Conservation (phyloP, 2,888 invertebrate species). For the Sussaba pulchella region DNA sequence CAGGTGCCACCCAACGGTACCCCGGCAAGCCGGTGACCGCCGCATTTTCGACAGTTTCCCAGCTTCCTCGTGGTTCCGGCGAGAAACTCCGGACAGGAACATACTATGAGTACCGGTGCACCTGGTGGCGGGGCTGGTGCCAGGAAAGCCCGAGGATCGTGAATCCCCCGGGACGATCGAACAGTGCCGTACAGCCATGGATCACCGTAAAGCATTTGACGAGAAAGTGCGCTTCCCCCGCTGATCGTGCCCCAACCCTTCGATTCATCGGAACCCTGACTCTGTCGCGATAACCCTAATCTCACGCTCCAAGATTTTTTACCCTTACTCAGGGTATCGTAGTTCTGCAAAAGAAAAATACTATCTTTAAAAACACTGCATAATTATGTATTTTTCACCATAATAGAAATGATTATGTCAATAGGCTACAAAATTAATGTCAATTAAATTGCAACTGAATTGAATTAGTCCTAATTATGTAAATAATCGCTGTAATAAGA, state of each 20-base stretch:
- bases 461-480: too few relatives aligned
- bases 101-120: conserved; percentile 90
- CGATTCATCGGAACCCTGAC: conserved; percentile 78
- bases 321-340: conserved; percentile 85
- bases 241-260: conserved; percentile 85
- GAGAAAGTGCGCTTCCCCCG: conserved; percentile 90
- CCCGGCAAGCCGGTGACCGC: conserved; percentile 91
- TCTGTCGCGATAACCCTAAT: conserved; percentile 86
- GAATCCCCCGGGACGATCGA: conserved; percentile 81
- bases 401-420: background rate
- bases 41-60: conserved; percentile 93
- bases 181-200: conserved; percentile 94
- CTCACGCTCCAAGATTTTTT: conserved; percentile 91
- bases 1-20: conserved; percentile 89
- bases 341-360: conserved; percentile 77
- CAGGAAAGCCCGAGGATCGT: conserved; percentile 83
- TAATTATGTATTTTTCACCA: background rate
- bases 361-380: background rate
- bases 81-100: conserved; percentile 93
- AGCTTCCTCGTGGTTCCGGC: conserved; percentile 92
- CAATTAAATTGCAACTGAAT: background rate
- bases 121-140: conserved; percentile 86
- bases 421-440: background rate
- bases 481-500: too few relatives aligned
- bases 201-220: conserved; percentile 89